Base-by-base conservation (phyloP, 2,113 vertebrate species). In the Brachypodius melanocephalos region DNA sequence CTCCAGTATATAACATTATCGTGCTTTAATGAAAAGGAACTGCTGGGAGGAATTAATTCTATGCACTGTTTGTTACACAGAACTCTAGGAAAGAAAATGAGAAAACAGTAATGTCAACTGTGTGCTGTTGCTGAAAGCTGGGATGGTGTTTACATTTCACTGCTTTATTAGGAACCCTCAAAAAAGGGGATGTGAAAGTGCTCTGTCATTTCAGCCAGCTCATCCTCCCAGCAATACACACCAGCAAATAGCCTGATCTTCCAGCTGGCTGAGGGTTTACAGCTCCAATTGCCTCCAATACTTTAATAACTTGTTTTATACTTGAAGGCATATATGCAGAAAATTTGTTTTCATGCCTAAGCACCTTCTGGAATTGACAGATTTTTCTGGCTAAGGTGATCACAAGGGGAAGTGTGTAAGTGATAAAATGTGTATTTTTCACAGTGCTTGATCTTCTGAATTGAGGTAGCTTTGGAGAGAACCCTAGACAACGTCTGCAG, bases 11-110 rank as follows among this genome's bases (percentile, higher is more conserved):
- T 8, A 91, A 51, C 6, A 1, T 46, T 62, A 34, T 29, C 0
- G 2, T n/a, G 72, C 63, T 88, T 93, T 74, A 77, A 85, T 80
- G 85, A 86, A 93, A 91, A 54, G 40, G 31, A 96, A 74, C 86
- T 91, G 51, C 88, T 88, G 85, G 58, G 59, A 83, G 85, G 78
- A 93, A 86, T 90, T 91, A 91, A 94, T 90, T 83, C 86, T 26
- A 59, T 1, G 38, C 55, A 12, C 90, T 71, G 67, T 93, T 94
- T 88, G 89, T 45, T 80, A n/a, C 90, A 62, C 67, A 77, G 85
- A 73, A 80, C 15, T 94, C 85, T 55, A 94, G 69, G 82, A 94
- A 79, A 45, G 58, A 63, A 95, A 90, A 94, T 63, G 75, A 93
- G 82, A 69, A 83, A 93, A 95, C 65, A 67, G n/a, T 48, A 88